Conservation (phyloP, 2,113 vertebrate species). For the Danionella cerebrum region DNA sequence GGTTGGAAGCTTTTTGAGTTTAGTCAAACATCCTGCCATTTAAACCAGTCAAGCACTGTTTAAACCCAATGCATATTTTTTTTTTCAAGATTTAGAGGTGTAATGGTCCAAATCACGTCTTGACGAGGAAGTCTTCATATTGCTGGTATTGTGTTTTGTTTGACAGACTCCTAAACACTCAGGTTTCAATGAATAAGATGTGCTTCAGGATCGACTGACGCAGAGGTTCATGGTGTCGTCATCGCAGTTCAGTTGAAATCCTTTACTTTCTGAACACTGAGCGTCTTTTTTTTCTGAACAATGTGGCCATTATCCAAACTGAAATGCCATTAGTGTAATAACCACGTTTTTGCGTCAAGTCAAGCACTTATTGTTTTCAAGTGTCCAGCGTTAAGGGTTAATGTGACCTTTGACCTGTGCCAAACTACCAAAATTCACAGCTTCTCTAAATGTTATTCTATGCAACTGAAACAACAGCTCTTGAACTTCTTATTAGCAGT, state of each 20-base stretch:
- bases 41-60: neutral
- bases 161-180: conserved; percentile 31
- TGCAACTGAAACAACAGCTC: conserved; percentile 77
- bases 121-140: conserved; percentile 18
- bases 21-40: neutral
- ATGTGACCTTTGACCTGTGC: conserved; percentile 59
- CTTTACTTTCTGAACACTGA: neutral
- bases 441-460: conserved; percentile 76
- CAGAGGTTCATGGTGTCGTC: conserved; percentile 3
- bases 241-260: neutral
- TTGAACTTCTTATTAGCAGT: conserved; percentile 50
- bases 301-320: neutral
- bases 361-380: conserved; percentile 1
- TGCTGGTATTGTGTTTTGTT: conserved; percentile 28
- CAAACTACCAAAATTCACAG: conserved; percentile 66
- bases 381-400: conserved; percentile 12
- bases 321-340: conserved; percentile 2
- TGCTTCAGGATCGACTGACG: conserved; percentile 2
- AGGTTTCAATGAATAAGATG: conserved; percentile 15
- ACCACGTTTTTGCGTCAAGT: neutral
- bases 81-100: neutral
- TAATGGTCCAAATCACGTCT: neutral
- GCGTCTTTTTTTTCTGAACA: neutral
- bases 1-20: neutral
- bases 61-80: neutral